Evolutionary conservation across 2,113 vertebrate species (phyloP).

Genomic region (Podocnemis expansa): DNA sequence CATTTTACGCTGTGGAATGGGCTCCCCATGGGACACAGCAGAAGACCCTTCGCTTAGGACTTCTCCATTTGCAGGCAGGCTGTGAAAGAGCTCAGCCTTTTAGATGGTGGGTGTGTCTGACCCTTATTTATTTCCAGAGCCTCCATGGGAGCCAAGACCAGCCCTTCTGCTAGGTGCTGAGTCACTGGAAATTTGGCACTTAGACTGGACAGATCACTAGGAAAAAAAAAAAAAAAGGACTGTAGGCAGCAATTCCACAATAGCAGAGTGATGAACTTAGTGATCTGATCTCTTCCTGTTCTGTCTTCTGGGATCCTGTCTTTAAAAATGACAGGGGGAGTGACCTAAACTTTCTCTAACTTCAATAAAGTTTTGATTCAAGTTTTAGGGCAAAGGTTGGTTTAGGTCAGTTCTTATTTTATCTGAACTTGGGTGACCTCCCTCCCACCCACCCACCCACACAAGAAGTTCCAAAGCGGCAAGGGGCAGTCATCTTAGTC

Average conservation of each 20-base stretch:
- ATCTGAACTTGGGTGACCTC: neutral
- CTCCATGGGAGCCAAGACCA: fast-evolving
- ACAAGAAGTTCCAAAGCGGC: no score
- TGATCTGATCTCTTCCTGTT: no score
- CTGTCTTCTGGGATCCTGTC: no score
- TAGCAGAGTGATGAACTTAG: no score
- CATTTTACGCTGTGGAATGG: fast-evolving
- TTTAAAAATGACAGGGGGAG: no score
- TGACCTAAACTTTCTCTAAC: no score
- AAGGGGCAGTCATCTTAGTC: no score
- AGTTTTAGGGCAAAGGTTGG: neutral
- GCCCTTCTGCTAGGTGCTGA: fast-evolving
- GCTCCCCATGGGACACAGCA: neutral
- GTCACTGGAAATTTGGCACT: neutral
- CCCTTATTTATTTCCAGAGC: neutral
- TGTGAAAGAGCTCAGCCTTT: neutral
- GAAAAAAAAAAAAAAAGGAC: no score
- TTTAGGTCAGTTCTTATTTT: neutral
- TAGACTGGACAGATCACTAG: neutral
- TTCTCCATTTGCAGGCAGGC: neutral
- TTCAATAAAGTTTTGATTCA: no score
- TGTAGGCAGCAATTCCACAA: no score
- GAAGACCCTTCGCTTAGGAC: neutral
- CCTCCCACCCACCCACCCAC: no score
- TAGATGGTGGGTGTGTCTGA: neutral